phyloP scores from a whole-genome alignment of 2,797 vertebrate species.

The Acanthis flammea region DNA sequence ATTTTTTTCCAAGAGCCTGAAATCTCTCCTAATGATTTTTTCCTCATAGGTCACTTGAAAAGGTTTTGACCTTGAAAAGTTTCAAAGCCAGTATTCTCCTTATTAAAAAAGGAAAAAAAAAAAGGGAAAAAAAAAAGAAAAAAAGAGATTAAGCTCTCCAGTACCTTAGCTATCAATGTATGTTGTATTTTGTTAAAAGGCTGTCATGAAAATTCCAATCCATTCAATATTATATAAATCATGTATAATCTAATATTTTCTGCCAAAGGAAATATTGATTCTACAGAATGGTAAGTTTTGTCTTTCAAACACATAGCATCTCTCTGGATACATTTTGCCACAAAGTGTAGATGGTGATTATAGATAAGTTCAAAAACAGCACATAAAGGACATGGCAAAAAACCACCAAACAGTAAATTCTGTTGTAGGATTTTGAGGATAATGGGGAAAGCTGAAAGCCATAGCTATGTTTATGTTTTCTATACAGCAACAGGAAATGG shows the following conservation, averaged over 20 bases:
- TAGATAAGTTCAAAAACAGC: constrained; percentile 15
- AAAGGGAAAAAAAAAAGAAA: rapidly evolving
- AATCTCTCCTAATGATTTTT: constrained; percentile 12
- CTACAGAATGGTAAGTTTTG: neutral
- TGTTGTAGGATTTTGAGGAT: constrained; percentile 34
- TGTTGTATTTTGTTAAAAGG: constrained; percentile 1
- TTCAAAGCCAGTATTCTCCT: constrained; percentile 33
- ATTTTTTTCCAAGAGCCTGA: neutral
- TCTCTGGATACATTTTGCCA: constrained; percentile 25
- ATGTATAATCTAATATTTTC: constrained; percentile 11
- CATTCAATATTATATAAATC: constrained; percentile 2
- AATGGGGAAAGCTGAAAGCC: constrained; percentile 21
- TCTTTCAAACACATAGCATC: constrained; percentile 10
- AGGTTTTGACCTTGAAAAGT: constrained; percentile 55
- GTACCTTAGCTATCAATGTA: neutral
- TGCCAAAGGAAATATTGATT: constrained; percentile 24
- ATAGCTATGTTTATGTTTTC: neutral
- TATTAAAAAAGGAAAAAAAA: neutral
- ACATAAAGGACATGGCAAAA: neutral
- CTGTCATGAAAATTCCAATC: constrained; percentile 31
- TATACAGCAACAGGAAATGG: neutral
- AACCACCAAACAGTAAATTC: neutral
- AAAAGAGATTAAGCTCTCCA: neutral
- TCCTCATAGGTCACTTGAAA: constrained; percentile 44
- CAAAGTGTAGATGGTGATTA: neutral